Conservation (phyloP, 2,888 invertebrate genomes). For the Teinopalpus imperialis region DNA sequence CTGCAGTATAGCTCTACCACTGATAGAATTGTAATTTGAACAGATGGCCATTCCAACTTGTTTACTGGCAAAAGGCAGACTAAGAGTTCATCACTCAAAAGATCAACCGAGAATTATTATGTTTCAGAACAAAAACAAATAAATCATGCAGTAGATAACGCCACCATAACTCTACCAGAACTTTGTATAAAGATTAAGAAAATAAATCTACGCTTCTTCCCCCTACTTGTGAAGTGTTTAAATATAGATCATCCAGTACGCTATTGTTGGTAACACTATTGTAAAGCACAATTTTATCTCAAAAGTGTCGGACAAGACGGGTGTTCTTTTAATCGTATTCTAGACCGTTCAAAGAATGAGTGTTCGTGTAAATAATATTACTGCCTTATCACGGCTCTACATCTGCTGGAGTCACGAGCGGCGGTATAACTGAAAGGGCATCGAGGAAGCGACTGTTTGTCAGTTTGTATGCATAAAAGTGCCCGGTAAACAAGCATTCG, state of each 20-base stretch:
- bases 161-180: constrained; percentile 9
- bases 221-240: constrained; percentile 8
- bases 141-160: constrained; percentile 17
- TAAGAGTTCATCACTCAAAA: constrained; percentile 2
- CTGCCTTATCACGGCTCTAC: constrained; percentile 59
- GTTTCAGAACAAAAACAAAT: constrained; percentile 10
- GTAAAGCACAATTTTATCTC: constrained; percentile 37
- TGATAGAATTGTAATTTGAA: too few species aligned
- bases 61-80: background rate
- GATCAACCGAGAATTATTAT: constrained; percentile 5
- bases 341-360: constrained; percentile 38
- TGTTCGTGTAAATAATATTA: constrained; percentile 58
- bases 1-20: too few species aligned
- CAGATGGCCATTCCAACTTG: too few species aligned
- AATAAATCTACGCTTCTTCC: constrained; percentile 16
- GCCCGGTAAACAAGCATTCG: constrained; percentile 41
- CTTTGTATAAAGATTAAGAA: constrained; percentile 16
- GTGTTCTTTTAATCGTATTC: constrained; percentile 37
- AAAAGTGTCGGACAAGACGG: constrained; percentile 36
- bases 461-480: constrained; percentile 50
- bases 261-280: constrained; percentile 20
- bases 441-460: constrained; percentile 50
- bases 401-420: constrained; percentile 68
- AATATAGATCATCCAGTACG: constrained; percentile 21
- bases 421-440: constrained; percentile 59